phyloP scores from a whole-genome alignment of 2,797 vertebrate genomes.

The Heteromormyrus szaboi region DNA sequence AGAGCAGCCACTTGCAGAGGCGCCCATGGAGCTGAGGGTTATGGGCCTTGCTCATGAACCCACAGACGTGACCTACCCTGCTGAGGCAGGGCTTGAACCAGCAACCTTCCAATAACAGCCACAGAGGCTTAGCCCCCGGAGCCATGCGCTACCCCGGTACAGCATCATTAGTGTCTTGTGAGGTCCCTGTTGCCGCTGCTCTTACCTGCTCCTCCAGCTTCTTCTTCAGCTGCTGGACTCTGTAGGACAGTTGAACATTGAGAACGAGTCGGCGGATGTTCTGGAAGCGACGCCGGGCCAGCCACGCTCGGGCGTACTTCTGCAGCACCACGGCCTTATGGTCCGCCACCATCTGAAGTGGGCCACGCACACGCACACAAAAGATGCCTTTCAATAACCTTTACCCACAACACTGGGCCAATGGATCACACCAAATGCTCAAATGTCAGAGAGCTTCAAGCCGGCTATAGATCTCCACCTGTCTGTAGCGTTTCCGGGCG shows the following conservation, averaged over 20 bases:
- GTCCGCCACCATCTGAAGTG: slow-evolving; percentile 75
- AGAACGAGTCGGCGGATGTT: slow-evolving; percentile 83
- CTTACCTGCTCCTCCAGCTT: slow-evolving; percentile 87
- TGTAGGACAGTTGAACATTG: slow-evolving; percentile 88
- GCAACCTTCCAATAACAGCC: background rate
- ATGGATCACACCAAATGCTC: background rate
- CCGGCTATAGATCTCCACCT: slow-evolving; percentile 56
- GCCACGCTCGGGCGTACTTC: slow-evolving; percentile 88
- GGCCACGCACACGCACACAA: background rate
- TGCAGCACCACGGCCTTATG: slow-evolving; percentile 87
- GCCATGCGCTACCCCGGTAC: background rate
- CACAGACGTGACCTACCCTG: background rate
- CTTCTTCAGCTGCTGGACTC: slow-evolving; percentile 85
- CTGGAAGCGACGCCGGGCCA: slow-evolving; percentile 86
- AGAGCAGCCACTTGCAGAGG: background rate
- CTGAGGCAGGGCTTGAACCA: background rate
- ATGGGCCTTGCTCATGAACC: background rate
- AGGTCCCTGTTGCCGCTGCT: background rate
- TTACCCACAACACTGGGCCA: background rate
- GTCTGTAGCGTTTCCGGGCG: slow-evolving; percentile 75
- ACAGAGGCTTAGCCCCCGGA: background rate
- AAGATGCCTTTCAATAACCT: background rate
- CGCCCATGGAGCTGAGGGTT: background rate
- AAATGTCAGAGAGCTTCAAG: background rate
- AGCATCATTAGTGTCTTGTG: background rate